Evolutionary conservation across 1,140 invertebrate species (phyloP).

Genomic region (Parapsyche elsis): DNA sequence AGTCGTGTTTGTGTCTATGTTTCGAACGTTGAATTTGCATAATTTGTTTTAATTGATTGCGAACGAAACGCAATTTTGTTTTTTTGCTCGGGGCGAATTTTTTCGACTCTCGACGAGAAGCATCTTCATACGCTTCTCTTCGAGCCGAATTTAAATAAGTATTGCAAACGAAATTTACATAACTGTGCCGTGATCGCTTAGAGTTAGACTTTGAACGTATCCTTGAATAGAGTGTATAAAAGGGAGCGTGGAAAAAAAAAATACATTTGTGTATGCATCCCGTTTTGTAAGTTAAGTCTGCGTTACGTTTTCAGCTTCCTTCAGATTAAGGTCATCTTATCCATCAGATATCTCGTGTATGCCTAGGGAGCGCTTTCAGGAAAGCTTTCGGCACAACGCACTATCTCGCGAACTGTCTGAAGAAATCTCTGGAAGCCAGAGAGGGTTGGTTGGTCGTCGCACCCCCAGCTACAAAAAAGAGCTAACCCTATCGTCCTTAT

Average conservation of each 20-base stretch:
- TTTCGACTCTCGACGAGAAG: neutral
- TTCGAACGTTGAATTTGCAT: conserved; percentile 4
- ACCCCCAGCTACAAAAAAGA: neutral
- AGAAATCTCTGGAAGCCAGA: conserved; percentile 27
- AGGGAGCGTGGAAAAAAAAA: neutral
- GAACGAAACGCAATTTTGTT: neutral
- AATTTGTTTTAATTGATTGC: conserved; percentile 30
- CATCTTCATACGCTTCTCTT: no score
- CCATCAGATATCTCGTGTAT: conserved; percentile 21
- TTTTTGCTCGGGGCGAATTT: neutral
- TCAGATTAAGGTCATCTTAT: conserved; percentile 34
- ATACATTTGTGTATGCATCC: neutral
- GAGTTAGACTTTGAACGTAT: no score
- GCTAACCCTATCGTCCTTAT: neutral
- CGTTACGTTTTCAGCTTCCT: conserved; percentile 25
- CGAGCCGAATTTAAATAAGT: neutral
- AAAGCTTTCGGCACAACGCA: conserved; percentile 25
- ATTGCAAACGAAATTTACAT: neutral
- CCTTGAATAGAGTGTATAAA: neutral
- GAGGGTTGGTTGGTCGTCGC: neutral
- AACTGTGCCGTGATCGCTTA: no score
- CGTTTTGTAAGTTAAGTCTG: neutral
- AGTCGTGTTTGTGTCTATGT: neutral
- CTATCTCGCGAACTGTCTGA: neutral
- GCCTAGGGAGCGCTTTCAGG: conserved; percentile 15